Evolutionary conservation across 1,140 invertebrate genomes (phyloP), one percentile per base, ranked within the genome.

Genomic region (Drosophila asahinai): DNA sequence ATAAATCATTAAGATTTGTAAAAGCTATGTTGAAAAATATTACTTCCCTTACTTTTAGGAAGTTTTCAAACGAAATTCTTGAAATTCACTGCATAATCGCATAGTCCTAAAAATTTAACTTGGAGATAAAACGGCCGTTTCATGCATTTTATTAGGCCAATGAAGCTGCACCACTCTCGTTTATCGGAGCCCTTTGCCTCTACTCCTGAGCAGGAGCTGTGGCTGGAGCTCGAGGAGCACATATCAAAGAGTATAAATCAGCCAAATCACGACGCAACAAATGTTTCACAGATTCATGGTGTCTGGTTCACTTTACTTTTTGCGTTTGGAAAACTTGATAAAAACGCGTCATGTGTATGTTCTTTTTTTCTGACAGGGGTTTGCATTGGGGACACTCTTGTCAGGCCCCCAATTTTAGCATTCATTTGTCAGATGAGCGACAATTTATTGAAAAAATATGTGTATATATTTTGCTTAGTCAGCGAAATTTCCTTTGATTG

Each of bases 191-290:
- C 66, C 74, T 72, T 42, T 48, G 43, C 19, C 55, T 60, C 27
- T 30, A 19, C 43, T 47, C 27, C 17, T 17, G 3, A 7, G 14
- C 15, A 25, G 22, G 22, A 25, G 22, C 22, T 25, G 22, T 3
- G 22, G 22, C 22, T 8, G 14, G 14, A 63, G 33, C 12, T 45
- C 42, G 27, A 52, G 48, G 12, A 80, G 67, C 60, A 86, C 77
- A 81, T 83, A 83, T 83, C 74, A 80, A 71, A 73, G 62, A 48
- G 70, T 75, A 84, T 90, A 89, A 89, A 89, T 89, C 86, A 89
- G 84, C 77, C 60, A 81, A 89, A 84, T 89, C 84, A 89, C 78
- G 77, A 33, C 17, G 74, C 70, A 83, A 81, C 84, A 89, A 89
- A 83, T 89, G 84, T 81, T 87, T 55, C 42, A 80, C 60, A 77